Conservation (phyloP, 2,797 vertebrate genomes). For the Microcaecilia unicolor region DNA sequence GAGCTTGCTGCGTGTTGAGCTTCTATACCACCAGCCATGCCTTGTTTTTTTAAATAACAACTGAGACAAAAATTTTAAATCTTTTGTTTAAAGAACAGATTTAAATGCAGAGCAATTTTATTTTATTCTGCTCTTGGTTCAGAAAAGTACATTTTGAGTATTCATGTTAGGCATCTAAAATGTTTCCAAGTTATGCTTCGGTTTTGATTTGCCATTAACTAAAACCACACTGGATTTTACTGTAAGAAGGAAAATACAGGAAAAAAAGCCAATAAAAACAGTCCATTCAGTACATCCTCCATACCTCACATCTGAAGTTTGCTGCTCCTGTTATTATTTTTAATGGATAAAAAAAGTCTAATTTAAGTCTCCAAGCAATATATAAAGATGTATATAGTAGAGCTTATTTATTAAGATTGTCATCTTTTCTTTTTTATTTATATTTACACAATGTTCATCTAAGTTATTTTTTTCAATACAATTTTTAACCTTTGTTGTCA, state of each 20-base stretch:
- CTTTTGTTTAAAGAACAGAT: background rate
- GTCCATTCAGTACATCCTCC: slow-evolving; percentile 75
- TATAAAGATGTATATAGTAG: slow-evolving; percentile 98
- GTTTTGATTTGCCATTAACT: too few relatives aligned
- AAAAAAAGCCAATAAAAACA: slow-evolving; percentile 51
- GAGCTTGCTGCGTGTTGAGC: too few relatives aligned
- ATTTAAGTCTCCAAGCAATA: slow-evolving; percentile 90
- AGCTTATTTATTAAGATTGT: slow-evolving; percentile 99
- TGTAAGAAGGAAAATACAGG: slow-evolving; percentile 21
- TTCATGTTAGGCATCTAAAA: too few relatives aligned
- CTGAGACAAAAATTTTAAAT: too few relatives aligned
- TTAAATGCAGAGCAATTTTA: too few relatives aligned
- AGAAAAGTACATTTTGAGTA: too few relatives aligned
- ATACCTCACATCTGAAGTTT: slow-evolving; percentile 96
- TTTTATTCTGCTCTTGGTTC: too few relatives aligned
- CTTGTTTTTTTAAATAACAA: slow-evolving; percentile 56
- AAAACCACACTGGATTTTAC: too few relatives aligned
- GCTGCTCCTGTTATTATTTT: slow-evolving; percentile 87
- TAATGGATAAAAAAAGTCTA: slow-evolving; percentile 72
- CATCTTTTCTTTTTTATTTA: slow-evolving; percentile 99
- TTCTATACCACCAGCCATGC: too few relatives aligned
- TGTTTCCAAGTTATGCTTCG: too few relatives aligned
- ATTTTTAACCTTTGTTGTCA: slow-evolving; percentile 67
- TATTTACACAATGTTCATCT: slow-evolving; percentile 95
- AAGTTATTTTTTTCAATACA: slow-evolving; percentile 96